These are phyloP conservation scores for Drosophila niveifrons DNA, from an alignment of 2,888 invertebrate genomes.

Conservation along the genomic window DNA sequence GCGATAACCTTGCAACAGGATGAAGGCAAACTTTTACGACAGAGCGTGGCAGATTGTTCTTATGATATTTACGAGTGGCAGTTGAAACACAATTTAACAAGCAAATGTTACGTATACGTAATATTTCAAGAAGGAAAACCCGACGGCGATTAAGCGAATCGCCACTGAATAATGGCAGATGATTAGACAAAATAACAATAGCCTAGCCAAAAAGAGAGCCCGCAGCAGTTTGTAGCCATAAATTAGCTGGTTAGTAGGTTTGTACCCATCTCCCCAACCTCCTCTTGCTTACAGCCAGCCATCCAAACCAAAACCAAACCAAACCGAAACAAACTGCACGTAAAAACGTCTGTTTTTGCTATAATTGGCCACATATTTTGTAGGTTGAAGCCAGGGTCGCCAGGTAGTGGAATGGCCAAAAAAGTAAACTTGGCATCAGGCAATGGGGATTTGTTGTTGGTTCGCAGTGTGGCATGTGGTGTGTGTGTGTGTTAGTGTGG, in stretches of 20 bases:
- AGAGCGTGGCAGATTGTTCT: neutral
- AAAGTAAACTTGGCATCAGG: constrained; percentile 35
- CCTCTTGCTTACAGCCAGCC: neutral
- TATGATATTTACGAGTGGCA: neutral
- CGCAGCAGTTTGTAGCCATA: constrained; percentile 63
- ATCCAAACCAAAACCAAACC: constrained; percentile 9
- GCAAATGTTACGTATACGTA: constrained; percentile 35
- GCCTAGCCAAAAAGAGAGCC: constrained; percentile 29
- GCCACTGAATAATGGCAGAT: constrained; percentile 63
- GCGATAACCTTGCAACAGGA: neutral
- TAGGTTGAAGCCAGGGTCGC: constrained; percentile 46
- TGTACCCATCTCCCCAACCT: neutral
- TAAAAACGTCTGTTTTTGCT: constrained; percentile 78
- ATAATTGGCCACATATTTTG: constrained; percentile 80
- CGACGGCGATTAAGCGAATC: constrained; percentile 42
- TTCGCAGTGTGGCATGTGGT: constrained; percentile 1
- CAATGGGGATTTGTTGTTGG: constrained; percentile 27
- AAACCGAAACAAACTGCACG: constrained; percentile 53
- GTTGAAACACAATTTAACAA: constrained; percentile 27
- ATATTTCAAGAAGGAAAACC: constrained; percentile 31
- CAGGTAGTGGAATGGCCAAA: constrained; percentile 55
- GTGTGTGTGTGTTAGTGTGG: constrained; percentile 6
- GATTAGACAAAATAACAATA: constrained; percentile 58
- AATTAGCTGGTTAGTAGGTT: constrained; percentile 57
- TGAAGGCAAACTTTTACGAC: neutral